Conservation (phyloP, 2,113 vertebrate genomes). For the Microtus pennsylvanicus region DNA sequence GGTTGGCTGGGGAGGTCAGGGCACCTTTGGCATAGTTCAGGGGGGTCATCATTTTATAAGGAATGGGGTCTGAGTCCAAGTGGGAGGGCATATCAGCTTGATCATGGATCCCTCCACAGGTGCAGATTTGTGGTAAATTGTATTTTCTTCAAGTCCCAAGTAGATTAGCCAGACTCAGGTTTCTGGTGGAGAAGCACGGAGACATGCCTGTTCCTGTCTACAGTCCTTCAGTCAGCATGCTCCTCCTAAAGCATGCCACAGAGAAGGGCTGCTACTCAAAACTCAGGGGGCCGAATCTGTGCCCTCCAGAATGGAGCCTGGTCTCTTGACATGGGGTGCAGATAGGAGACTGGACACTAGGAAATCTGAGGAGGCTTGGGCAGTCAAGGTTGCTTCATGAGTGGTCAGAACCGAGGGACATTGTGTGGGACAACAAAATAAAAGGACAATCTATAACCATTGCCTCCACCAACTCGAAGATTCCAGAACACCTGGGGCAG, state of each 20-base stretch:
- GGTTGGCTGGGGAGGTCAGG: not conserved
- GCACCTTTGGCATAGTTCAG: not conserved
- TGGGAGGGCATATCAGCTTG: not conserved
- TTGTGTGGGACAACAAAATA: not conserved
- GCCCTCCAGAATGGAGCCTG: too few relatives aligned
- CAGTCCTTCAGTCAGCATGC: not conserved
- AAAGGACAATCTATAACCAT: not conserved
- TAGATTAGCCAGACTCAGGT: not conserved
- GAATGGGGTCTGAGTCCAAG: not conserved
- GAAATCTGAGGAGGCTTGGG: too few relatives aligned
- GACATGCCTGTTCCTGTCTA: not conserved
- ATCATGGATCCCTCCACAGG: not conserved
- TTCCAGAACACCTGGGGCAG: too few relatives aligned
- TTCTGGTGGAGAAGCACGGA: not conserved
- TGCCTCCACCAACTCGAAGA: not conserved
- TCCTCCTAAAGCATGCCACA: not conserved
- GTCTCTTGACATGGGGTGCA: not conserved
- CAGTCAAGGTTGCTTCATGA: not conserved
- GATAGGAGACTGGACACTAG: not conserved
- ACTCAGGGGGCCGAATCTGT: fast-evolving
- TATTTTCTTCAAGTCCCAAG: not conserved
- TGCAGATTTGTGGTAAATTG: not conserved
- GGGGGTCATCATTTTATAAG: not conserved
- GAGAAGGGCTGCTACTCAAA: not conserved
- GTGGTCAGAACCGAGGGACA: not conserved